Conservation (phyloP, 30 jellyfish, hydroid and myxozoan genomes). For the Nemopilema nomurai region DNA sequence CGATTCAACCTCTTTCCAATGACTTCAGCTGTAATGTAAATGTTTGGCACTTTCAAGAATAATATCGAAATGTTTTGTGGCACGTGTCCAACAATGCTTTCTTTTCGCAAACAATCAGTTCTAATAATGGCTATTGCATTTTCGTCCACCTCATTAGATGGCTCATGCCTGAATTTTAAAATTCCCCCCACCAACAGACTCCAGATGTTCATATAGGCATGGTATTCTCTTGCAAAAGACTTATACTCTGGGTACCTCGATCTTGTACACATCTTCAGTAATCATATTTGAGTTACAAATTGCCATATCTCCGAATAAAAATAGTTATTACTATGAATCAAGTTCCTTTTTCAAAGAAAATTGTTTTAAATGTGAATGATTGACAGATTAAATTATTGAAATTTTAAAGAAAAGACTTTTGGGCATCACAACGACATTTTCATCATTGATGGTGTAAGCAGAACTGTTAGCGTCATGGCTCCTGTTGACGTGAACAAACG, state of each 20-base stretch:
- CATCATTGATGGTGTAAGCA: neutral
- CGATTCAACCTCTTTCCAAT: slow-evolving; percentile 25
- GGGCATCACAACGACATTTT: neutral
- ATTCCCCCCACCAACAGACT: slow-evolving; percentile 3
- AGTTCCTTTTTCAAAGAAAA: neutral
- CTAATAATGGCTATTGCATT: slow-evolving; percentile 28
- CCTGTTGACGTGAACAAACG: neutral
- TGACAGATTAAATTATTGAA: neutral
- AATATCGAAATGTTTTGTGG: slow-evolving; percentile 18
- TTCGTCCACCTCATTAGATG: slow-evolving; percentile 3
- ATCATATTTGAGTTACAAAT: too few species aligned
- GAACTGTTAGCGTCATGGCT: slow-evolving; percentile 15
- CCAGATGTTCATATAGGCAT: slow-evolving; percentile 3
- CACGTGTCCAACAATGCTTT: slow-evolving; percentile 48
- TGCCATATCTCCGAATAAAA: neutral
- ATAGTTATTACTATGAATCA: neutral
- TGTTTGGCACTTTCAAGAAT: slow-evolving; percentile 43
- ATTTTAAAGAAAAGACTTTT: neutral
- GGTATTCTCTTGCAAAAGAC: neutral
- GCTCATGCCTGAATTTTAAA: neutral
- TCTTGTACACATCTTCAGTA: neutral
- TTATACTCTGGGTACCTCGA: neutral
- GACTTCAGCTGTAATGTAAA: slow-evolving; percentile 26
- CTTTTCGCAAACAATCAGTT: slow-evolving; percentile 36
- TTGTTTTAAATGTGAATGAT: neutral